A percentile compares a stretch with the other conserved stretches of the same genome.
Conservation (phyloP, 1,140 invertebrate genomes). For the Conus betulinus region DNA sequence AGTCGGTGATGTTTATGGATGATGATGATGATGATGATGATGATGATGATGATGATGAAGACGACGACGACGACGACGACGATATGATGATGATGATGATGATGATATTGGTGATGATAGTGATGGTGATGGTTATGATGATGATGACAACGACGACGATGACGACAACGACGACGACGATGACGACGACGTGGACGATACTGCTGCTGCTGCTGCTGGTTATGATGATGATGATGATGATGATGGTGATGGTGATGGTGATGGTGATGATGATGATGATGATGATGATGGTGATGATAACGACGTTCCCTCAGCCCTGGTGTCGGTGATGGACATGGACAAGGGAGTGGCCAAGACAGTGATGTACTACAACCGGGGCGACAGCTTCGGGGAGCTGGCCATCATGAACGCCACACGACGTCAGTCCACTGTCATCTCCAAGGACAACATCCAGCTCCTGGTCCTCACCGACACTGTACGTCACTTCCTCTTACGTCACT, state of each 20-base stretch:
- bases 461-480: slow-evolving; percentile 61
- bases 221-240: neutral
- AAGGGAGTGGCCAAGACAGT: slow-evolving; percentile 55
- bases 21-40: neutral
- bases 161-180: neutral
- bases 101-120: neutral
- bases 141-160: neutral
- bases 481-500: too few relatives aligned
- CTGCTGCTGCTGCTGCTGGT: neutral
- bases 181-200: neutral
- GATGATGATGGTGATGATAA: neutral
- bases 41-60: neutral
- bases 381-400: slow-evolving; percentile 69
- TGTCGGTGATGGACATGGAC: slow-evolving; percentile 59
- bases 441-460: slow-evolving; percentile 66
- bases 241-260: neutral
- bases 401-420: slow-evolving; percentile 62
- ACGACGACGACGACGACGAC: neutral
- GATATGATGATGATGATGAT: slow-evolving; percentile 4
- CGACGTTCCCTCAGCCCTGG: slow-evolving; percentile 53
- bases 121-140: neutral
- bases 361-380: slow-evolving; percentile 61
- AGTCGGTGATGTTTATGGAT: neutral
- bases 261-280: slow-evolving; percentile 1
- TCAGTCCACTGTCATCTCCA: slow-evolving; percentile 65